A percentile compares a stretch with the other conserved stretches of the same genome.
phyloP scores from a whole-genome alignment of 2,888 invertebrate species.

The Tipula confusa region DNA sequence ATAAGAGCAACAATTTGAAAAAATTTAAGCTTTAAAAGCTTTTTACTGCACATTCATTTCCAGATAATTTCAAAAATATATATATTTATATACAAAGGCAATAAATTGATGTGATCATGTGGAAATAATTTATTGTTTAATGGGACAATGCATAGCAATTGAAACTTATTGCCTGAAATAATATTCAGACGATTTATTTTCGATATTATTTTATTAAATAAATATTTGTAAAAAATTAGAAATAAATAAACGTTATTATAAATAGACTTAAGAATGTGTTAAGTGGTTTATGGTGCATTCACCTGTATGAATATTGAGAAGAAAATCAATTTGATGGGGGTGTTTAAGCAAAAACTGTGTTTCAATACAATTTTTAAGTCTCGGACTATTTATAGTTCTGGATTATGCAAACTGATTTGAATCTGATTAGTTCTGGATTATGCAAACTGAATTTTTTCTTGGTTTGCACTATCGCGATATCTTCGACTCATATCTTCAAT shows the following conservation, averaged over 20 bases:
- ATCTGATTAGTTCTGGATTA: too few relatives aligned
- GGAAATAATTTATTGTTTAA: background rate
- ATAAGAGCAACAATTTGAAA: background rate
- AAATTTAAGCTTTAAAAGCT: background rate
- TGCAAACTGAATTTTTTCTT: too few relatives aligned
- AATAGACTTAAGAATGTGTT: background rate
- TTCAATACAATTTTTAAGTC: too few relatives aligned
- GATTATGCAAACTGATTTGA: too few relatives aligned
- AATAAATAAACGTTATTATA: background rate
- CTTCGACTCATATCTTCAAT: too few relatives aligned
- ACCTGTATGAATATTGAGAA: background rate
- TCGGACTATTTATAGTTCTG: too few relatives aligned
- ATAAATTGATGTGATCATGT: background rate
- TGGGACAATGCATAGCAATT: background rate
- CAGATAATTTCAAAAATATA: background rate
- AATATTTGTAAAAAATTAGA: background rate
- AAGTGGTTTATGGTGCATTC: background rate
- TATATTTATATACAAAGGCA: too few relatives aligned
- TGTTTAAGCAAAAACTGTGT: too few relatives aligned
- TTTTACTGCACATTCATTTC: background rate
- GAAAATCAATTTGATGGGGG: background rate
- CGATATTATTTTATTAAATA: background rate
- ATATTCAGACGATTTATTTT: background rate
- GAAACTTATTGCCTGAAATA: slow-evolving; percentile 12
- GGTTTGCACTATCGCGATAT: too few relatives aligned